Evolutionary conservation across 1,140 invertebrate species (phyloP).

Genomic region (Metaphire vulgaris): DNA sequence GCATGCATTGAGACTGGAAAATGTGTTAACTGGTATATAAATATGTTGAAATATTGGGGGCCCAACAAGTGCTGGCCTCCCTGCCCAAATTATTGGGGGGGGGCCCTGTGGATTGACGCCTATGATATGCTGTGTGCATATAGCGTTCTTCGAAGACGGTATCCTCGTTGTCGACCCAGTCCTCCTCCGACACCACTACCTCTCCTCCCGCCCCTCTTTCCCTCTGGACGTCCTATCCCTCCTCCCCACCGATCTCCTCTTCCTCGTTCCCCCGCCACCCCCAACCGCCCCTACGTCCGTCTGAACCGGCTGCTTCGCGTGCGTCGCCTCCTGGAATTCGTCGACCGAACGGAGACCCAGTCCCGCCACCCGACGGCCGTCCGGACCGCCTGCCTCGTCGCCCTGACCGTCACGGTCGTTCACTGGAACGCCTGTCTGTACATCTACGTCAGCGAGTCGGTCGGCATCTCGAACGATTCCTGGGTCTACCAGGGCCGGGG

Average conservation of each 20-base stretch:
- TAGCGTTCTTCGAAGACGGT: conserved; percentile 73
- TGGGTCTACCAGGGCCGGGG: conserved; percentile 63
- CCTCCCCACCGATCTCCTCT: conserved; percentile 78
- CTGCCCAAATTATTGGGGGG: not conserved
- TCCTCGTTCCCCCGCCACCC: conserved; percentile 54
- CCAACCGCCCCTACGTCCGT: conserved; percentile 53
- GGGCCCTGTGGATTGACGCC: not conserved
- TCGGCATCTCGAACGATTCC: conserved; percentile 81
- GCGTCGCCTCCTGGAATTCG: conserved; percentile 78
- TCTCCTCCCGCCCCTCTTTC: conserved; percentile 58
- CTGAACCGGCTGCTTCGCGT: conserved; percentile 76
- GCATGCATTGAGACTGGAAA: too few species aligned
- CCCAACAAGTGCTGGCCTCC: not conserved
- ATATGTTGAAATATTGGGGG: not conserved
- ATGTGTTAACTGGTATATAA: too few species aligned
- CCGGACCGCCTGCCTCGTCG: conserved; percentile 57
- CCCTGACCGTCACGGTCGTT: conserved; percentile 85
- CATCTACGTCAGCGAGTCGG: conserved; percentile 78
- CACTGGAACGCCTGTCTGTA: conserved; percentile 96
- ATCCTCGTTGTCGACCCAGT: conserved; percentile 73
- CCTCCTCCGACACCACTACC: conserved; percentile 72
- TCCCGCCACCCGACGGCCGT: conserved; percentile 80
- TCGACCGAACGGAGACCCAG: conserved; percentile 85
- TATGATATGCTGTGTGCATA: not conserved
- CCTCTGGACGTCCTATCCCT: conserved; percentile 69